Conservation (phyloP, 2,113 vertebrate species). For the Hyla sarda region DNA sequence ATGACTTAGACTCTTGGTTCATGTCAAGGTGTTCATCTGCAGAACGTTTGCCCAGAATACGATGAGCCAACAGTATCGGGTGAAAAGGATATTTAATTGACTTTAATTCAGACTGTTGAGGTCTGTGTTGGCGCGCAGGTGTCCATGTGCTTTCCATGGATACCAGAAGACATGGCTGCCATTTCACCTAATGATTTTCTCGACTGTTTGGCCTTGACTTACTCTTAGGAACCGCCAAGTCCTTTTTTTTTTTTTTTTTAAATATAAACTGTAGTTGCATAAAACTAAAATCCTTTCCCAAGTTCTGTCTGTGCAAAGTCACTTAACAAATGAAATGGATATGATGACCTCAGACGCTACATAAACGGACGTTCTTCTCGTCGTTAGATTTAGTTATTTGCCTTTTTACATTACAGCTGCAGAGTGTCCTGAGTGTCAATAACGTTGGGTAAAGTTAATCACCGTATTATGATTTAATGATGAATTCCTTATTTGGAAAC, state of each 20-base stretch:
- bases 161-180: background rate
- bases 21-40: background rate
- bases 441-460: conserved; percentile 36
- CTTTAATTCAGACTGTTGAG: background rate
- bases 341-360: conserved; percentile 31
- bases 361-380: conserved; percentile 28
- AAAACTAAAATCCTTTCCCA: conserved; percentile 21
- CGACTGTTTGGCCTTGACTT: background rate
- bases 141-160: background rate
- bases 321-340: conserved; percentile 39
- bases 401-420: conserved; percentile 43
- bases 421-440: conserved; percentile 24
- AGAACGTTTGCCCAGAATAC: background rate
- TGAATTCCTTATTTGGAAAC: conserved; percentile 32
- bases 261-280: background rate
- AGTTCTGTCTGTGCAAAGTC: conserved; percentile 17
- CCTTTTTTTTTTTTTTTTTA: too few species aligned
- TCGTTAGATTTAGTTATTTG: conserved; percentile 17
- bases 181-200: background rate
- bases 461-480: conserved; percentile 10
- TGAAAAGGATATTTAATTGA: too few species aligned
- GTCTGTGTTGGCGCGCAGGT: background rate
- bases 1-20: background rate
- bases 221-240: background rate
- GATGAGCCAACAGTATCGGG: background rate